phyloP scores from a whole-genome alignment of 92 coral and sea anemone genomes.

The Micromussa lordhowensis region DNA sequence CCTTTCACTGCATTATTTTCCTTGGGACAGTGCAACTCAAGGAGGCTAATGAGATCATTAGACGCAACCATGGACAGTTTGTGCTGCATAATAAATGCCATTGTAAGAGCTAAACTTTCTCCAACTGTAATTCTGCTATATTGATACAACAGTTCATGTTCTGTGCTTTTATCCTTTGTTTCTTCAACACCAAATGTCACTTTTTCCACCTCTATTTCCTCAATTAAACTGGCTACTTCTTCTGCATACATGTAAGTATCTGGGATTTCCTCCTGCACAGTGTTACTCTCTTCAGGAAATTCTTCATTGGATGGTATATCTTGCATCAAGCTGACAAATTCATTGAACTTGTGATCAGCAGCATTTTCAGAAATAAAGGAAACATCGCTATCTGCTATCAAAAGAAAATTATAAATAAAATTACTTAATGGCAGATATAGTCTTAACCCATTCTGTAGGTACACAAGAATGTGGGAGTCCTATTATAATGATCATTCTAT shows the following conservation, averaged over 20 bases:
- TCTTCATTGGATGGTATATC: constrained; percentile 18
- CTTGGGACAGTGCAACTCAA: constrained; percentile 49
- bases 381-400: neutral
- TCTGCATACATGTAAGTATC: neutral
- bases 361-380: neutral
- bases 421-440: neutral
- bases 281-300: neutral
- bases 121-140: constrained; percentile 44
- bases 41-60: constrained; percentile 39
- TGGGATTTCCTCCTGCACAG: neutral
- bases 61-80: constrained; percentile 58
- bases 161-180: neutral
- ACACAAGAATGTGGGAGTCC: neutral
- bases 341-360: neutral
- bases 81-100: constrained; percentile 51
- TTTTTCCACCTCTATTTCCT: constrained; percentile 41
- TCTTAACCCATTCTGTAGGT: too few relatives aligned
- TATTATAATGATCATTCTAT: neutral
- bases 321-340: constrained; percentile 38
- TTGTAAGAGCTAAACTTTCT: constrained; percentile 43
- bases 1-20: constrained; percentile 48
- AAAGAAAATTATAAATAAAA: neutral
- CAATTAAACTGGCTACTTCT: constrained; percentile 33
- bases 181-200: neutral
- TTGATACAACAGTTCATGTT: constrained; percentile 39